Conservation (phyloP, 1,140 invertebrate species). For the Popillia japonica region DNA sequence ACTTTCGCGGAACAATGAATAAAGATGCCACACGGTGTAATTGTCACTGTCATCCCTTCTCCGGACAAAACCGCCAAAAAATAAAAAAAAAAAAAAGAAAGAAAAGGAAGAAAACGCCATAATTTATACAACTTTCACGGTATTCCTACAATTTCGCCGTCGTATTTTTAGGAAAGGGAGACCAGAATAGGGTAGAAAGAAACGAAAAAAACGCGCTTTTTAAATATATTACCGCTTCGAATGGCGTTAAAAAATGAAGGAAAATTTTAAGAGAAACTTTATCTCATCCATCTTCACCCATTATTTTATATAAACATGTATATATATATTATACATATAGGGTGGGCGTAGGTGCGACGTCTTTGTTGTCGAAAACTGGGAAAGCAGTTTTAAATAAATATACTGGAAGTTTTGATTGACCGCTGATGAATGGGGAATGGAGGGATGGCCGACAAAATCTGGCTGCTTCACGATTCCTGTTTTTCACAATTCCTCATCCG, state of each 20-base stretch:
- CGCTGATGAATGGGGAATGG: too few species aligned
- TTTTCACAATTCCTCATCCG: too few species aligned
- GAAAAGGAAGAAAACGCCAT: conserved; percentile 5
- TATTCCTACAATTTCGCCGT: conserved; percentile 16
- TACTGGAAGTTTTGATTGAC: too few species aligned
- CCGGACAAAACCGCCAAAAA: background rate
- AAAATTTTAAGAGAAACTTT: conserved; percentile 13
- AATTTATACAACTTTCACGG: conserved; percentile 20
- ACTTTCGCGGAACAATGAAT: conserved; percentile 11
- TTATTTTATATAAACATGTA: conserved; percentile 21
- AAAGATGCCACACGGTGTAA: conserved; percentile 17
- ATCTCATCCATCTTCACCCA: conserved; percentile 26
- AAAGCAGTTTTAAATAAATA: too few species aligned
- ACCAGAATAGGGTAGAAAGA: background rate
- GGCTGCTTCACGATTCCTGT: too few species aligned
- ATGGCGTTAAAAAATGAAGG: conserved; percentile 23
- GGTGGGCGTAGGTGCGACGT: too few species aligned
- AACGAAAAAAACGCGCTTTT: background rate
- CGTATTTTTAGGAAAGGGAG: conserved; percentile 7
- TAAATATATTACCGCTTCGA: conserved; percentile 31
- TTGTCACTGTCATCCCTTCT: conserved; percentile 3
- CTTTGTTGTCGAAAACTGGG: too few species aligned
- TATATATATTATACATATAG: too few species aligned
- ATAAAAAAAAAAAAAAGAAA: conserved; percentile 12
- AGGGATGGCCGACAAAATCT: too few species aligned